These are phyloP conservation scores for Leptodactylus fuscus DNA, from an alignment of 2,113 vertebrate genomes.

Conservation along the genomic window DNA sequence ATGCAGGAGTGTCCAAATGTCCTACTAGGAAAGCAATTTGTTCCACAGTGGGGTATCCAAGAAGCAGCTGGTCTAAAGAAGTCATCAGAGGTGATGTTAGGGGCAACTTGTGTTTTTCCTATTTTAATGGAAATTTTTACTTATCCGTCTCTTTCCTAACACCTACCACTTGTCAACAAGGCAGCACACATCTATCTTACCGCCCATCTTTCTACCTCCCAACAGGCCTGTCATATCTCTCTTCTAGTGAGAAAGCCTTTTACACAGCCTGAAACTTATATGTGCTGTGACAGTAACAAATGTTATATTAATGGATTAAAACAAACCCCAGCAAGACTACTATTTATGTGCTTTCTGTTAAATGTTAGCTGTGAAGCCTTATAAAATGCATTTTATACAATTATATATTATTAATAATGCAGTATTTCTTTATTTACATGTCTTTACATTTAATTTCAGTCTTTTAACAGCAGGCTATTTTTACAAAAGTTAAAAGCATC, in stretches of 20 bases:
- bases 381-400: conserved; percentile 32
- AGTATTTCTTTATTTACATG: no score
- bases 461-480: no score
- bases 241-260: conserved; percentile 67
- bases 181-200: conserved; percentile 65
- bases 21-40: conserved; percentile 86
- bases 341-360: conserved; percentile 66
- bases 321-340: conserved; percentile 61
- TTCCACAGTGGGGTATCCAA: conserved; percentile 76
- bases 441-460: no score
- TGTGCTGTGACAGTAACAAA: conserved; percentile 67
- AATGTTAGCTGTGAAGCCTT: conserved; percentile 63
- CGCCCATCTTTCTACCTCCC: conserved; percentile 60
- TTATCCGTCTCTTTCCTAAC: conserved; percentile 67
- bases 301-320: conserved; percentile 69
- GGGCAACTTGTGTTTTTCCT: conserved; percentile 76
- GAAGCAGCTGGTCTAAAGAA: conserved; percentile 82
- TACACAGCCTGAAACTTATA: conserved; percentile 65
- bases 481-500: no score
- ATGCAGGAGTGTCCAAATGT: conserved; percentile 79
- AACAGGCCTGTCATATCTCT: conserved; percentile 64
- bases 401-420: no score
- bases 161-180: conserved; percentile 67
- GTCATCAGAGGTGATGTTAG: conserved; percentile 78
- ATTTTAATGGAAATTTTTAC: conserved; percentile 79